Base-by-base conservation (phyloP, 2,888 invertebrate genomes). In the Fragum whitleyi region DNA sequence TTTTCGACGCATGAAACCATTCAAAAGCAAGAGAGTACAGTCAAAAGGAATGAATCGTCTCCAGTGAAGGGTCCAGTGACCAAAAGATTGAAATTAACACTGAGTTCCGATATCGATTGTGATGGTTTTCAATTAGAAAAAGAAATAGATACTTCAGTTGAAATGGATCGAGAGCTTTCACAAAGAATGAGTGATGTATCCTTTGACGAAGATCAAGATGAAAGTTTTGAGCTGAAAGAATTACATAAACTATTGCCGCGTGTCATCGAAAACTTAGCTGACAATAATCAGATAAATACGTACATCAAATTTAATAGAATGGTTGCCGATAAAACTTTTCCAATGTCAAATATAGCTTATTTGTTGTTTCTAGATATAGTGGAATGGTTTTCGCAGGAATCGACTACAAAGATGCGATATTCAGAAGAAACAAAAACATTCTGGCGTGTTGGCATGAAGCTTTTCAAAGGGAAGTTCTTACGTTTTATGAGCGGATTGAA, bases 391-490 rank as follows among this genome's bases (percentile, higher is more conserved):
- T 6, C 57, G 14, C 16, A 6, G 14, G 28, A 26, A 3, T 26
- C 21, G 5, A 57, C 57, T 26, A 21, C 21, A 6, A 3, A 32
- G 0, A 72, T 72, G 72, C 5, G 72, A 1, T 74, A 74, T 23
- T 29, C n/a, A 6, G 36, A 62, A 16, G 51, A 67, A 21, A 28
- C 26, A 7, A 72, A 77, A 36, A 23, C 14, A 47, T 77, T 77
- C 47, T 77, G 72, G 77, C 23, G 32, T 0, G 57, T 53, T n/a
- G 77, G 73, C 2, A n/a, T 73, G 2, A 65, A 68, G 16, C 42
- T 77, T 6, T 77, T 77, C 23, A 65, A 73, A n/a, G 77, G 77
- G 1, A 47, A 42, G 11, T 73, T 77, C 47, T 26, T 73, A 14
- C 14, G 77, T 1, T 72, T 57, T 51, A 77, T 77, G 77, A n/a